Base-by-base conservation (phyloP, 2,888 invertebrate species). In the Tetragnatha montana region DNA sequence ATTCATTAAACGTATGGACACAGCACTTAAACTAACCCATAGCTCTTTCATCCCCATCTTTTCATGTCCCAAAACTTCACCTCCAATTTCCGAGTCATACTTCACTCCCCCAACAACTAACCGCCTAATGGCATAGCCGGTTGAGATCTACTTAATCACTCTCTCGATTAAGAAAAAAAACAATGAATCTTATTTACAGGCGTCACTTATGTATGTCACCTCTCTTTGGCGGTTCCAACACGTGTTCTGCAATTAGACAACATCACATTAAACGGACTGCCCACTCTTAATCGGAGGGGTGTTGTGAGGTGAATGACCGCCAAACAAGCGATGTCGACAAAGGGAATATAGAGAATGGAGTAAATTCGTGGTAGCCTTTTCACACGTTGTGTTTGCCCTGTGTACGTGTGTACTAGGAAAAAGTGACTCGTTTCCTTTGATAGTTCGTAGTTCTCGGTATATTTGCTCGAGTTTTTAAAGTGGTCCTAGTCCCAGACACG, bases 301-400 rank as follows among this genome's bases (percentile, higher is more conserved):
- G 35, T 1, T 1, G 4, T 35, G 49, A 74, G 86, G 86, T 86
- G 73, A 68, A 79, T 80, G 86, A 80, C 86, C 80, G 80, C 60
- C 17, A 78, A 78, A 79, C 51, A 69, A 86, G 60, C 60, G 74
- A 80, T 80, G 60, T 51, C 73, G 80, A 86, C 70, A 70, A 68
- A 19, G n/a, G 22, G 75, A 83, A 82, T 75, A 69, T 75, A 69
- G 17, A 51, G 12, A 17, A 86, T 73, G 60, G 50, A 80, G 80
- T 80, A 80, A 71, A 79, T 86, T 86, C 85, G 49, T 74, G 74
- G 74, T 22, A 80, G 17, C 6, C 14, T 73, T 60, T 60, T 60
- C 12, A 51, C 86, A 86, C 86, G 86, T 80, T 19, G 80, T 86
- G 86, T 86, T 86, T 73, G 73, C 74, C 17, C 86, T 80, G 80